Evolutionary conservation across 2,888 invertebrate genomes (phyloP).

Genomic region (Zygaena filipendulae): DNA sequence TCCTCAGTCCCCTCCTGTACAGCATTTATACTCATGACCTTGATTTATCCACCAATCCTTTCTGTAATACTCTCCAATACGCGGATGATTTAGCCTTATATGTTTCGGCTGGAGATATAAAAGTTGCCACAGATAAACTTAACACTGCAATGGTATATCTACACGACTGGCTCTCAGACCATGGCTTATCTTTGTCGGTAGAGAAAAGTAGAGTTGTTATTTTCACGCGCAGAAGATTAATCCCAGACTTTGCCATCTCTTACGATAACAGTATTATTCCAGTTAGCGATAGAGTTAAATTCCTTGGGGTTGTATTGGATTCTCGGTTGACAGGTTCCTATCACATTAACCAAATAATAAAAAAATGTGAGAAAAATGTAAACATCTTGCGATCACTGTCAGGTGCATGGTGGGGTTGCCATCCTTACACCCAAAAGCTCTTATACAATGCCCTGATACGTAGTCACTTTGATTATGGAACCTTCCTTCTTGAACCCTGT

Average conservation of each 20-base stretch:
- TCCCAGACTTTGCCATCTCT: background rate
- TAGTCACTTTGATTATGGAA: constrained; percentile 18
- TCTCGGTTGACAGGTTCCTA: too few species aligned
- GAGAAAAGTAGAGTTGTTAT: constrained; percentile 7
- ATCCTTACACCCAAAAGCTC: constrained; percentile 10
- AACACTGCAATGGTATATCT: constrained; percentile 1
- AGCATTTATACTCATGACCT: constrained; percentile 14
- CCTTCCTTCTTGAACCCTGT: constrained; percentile 15
- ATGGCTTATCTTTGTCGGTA: constrained; percentile 6
- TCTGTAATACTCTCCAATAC: constrained; percentile 14
- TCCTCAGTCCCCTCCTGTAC: constrained; percentile 16
- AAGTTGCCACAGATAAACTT: background rate
- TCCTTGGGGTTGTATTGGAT: constrained; percentile 7
- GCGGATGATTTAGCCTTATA: constrained; percentile 15
- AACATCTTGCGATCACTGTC: constrained; percentile 12
- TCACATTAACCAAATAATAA: too few species aligned
- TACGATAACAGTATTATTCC: background rate
- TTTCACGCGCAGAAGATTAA: constrained; percentile 4
- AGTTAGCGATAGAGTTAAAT: constrained; percentile 1
- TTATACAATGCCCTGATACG: constrained; percentile 16
- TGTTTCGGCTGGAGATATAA: too few species aligned
- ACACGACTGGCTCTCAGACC: constrained; percentile 2
- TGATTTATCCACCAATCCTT: constrained; percentile 1
- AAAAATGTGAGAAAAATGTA: constrained; percentile 16
- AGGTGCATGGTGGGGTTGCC: constrained; percentile 12